These are phyloP conservation scores for Phrynocephalus forsythii DNA, from an alignment of 2,797 vertebrate species.

Conservation along the genomic window DNA sequence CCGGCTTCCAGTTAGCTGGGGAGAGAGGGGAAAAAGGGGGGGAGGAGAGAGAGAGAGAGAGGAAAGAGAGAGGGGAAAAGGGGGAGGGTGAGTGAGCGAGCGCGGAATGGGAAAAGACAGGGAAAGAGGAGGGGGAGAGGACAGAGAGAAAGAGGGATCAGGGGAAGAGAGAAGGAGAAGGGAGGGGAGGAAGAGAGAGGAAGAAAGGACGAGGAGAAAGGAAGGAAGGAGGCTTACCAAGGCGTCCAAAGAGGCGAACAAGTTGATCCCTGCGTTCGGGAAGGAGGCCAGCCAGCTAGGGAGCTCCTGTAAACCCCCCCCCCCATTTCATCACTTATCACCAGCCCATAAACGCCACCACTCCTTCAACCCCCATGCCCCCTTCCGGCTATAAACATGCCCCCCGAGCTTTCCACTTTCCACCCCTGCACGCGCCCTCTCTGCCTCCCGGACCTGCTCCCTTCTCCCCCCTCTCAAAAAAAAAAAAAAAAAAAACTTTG, in stretches of 20 bases:
- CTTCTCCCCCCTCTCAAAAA: background rate
- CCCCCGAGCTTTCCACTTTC: background rate
- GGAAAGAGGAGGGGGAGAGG: background rate
- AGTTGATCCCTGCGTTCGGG: background rate
- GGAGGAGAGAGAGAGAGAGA: slow-evolving; percentile 69
- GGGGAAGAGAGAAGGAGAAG: accelerated
- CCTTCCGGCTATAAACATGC: background rate
- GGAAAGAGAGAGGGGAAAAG: slow-evolving; percentile 70
- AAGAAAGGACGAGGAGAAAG: too few relatives aligned
- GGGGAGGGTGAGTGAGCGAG: background rate
- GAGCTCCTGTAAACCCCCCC: too few relatives aligned
- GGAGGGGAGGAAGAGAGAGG: background rate
- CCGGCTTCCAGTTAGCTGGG: slow-evolving; percentile 72
- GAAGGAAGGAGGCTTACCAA: background rate
- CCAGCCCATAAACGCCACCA: too few relatives aligned
- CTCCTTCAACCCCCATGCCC: too few relatives aligned
- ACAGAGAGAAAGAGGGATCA: too few relatives aligned
- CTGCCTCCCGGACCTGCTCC: accelerated
- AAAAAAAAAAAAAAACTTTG: slow-evolving; percentile 14
- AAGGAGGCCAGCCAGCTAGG: too few relatives aligned
- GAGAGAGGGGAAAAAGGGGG: slow-evolving; percentile 68
- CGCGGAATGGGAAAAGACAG: too few relatives aligned
- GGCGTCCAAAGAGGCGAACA: background rate
- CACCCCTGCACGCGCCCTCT: too few relatives aligned
- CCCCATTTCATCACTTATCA: too few relatives aligned